Conservation (phyloP, 2,113 vertebrate genomes). For the Clarias gariepinus region DNA sequence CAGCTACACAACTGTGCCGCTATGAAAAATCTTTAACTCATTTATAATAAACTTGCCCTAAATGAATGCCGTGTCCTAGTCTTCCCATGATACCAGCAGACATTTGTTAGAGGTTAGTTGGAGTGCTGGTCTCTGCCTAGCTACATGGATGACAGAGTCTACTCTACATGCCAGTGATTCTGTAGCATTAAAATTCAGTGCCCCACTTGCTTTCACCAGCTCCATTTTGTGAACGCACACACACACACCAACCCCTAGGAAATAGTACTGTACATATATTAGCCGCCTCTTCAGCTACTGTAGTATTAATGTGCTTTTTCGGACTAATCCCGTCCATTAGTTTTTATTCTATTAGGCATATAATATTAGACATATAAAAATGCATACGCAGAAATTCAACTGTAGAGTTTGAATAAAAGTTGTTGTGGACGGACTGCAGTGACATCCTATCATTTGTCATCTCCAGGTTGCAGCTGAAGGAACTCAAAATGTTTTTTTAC, state of each 20-base stretch:
- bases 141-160: neutral
- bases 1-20: too few relatives aligned
- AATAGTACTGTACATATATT: neutral
- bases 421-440: neutral
- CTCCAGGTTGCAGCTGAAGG: slow-evolving; percentile 65
- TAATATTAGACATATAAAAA: neutral
- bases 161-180: neutral
- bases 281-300: neutral
- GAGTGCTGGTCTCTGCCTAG: neutral
- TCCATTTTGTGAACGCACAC: neutral
- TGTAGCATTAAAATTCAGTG: neutral
- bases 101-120: neutral
- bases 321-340: neutral
- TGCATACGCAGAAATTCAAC: neutral
- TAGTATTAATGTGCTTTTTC: neutral
- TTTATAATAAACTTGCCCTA: too few relatives aligned
- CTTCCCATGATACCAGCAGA: neutral
- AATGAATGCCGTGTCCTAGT: neutral
- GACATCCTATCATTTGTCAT: neutral
- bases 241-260: neutral
- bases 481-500: neutral
- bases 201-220: neutral
- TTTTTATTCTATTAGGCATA: neutral
- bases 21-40: too few relatives aligned
- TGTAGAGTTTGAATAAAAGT: neutral